phyloP scores from a whole-genome alignment of 2,113 vertebrate genomes.

The Thinocorus orbignyianus region DNA sequence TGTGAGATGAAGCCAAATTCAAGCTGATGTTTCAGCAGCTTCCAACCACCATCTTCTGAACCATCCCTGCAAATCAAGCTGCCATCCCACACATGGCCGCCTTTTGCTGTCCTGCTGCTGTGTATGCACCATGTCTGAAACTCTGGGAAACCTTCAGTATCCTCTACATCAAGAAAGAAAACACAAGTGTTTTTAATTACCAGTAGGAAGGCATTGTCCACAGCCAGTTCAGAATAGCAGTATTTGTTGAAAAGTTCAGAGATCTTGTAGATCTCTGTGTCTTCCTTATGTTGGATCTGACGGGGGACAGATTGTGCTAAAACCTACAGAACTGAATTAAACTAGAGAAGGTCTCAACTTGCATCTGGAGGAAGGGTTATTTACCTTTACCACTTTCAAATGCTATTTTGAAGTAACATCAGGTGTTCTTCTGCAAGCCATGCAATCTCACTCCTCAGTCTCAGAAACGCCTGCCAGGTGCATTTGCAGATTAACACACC shows the following conservation, averaged over 20 bases:
- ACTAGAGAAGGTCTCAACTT: background rate
- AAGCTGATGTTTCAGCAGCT: background rate
- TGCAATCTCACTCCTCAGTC: background rate
- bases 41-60: background rate
- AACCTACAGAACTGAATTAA: background rate
- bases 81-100: background rate
- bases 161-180: background rate
- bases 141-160: background rate
- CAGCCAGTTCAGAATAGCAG: background rate
- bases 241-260: background rate
- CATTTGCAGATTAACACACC: background rate
- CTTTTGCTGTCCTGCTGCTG: background rate
- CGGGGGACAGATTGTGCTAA: background rate
- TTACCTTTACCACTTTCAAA: constrained; percentile 24
- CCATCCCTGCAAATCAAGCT: background rate
- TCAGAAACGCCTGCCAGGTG: background rate
- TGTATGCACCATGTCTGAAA: background rate
- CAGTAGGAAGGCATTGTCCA: background rate
- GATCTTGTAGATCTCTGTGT: background rate
- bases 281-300: background rate
- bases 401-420: constrained; percentile 1
- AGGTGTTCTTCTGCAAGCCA: background rate
- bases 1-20: background rate
- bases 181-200: background rate
- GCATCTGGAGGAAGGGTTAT: background rate